Evolutionary conservation across 2,797 vertebrate species (phyloP).

Genomic region (Melanitta fusca): DNA sequence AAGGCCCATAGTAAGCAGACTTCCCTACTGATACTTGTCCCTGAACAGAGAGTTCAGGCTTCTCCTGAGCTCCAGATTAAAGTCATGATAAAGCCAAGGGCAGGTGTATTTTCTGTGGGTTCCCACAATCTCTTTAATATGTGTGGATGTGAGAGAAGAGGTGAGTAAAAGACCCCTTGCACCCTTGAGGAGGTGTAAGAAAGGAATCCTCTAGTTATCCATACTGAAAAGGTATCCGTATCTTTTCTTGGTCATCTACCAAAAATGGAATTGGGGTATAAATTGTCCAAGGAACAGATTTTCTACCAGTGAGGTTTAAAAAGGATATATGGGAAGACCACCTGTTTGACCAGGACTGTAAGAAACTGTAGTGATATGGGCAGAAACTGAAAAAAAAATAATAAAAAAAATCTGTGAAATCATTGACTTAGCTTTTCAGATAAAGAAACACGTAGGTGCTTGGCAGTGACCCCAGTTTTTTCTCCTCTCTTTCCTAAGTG

Average conservation of each 20-base stretch:
- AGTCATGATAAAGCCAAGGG: neutral
- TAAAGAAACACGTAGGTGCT: neutral
- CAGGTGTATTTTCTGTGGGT: neutral
- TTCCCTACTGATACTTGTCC: neutral
- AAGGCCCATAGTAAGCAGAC: neutral
- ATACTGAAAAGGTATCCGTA: neutral
- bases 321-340: neutral
- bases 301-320: neutral
- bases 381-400: neutral
- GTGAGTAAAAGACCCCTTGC: neutral
- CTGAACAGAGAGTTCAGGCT: neutral
- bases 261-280: neutral
- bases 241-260: neutral
- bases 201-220: neutral
- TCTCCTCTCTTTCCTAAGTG: neutral
- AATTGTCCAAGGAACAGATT: neutral
- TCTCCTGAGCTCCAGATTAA: neutral
- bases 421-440: neutral
- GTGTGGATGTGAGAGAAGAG: neutral
- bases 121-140: neutral
- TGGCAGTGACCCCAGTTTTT: neutral
- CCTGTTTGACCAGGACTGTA: neutral
- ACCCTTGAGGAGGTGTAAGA: neutral
- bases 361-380: neutral
- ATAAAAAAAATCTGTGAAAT: neutral